Percentiles rank a stretch among this genome's conserved stretches.
Evolutionary conservation across 2,113 vertebrate species (phyloP).

Genomic region (Psilopsiagon aurifrons): DNA sequence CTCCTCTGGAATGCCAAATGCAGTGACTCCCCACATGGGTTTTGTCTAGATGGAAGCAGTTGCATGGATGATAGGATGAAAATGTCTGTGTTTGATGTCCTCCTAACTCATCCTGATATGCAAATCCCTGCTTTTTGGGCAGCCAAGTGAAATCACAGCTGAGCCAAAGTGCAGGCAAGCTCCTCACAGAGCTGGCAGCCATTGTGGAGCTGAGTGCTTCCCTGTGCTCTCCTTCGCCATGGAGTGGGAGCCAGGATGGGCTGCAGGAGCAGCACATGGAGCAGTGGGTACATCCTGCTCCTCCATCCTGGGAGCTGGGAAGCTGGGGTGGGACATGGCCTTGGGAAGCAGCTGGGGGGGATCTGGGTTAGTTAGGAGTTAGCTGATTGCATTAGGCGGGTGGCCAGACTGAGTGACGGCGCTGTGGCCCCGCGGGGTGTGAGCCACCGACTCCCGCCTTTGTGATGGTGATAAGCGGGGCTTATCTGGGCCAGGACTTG

Average conservation of each 20-base stretch:
- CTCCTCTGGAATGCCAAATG: not conserved
- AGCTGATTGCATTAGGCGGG: slow-evolving; percentile 3
- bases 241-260: rapidly evolving
- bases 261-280: not conserved
- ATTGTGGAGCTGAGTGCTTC: rapidly evolving
- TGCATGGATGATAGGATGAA: not conserved
- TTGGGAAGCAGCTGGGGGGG: not conserved
- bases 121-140: not conserved
- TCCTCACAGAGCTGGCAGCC: not conserved
- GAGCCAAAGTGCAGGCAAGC: rapidly evolving
- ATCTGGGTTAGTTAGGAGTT: not conserved
- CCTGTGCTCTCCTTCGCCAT: rapidly evolving
- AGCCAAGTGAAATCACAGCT: not conserved
- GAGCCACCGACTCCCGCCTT: not conserved
- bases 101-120: rapidly evolving
- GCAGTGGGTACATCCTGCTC: rapidly evolving
- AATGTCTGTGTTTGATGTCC: not conserved
- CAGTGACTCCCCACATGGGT: rapidly evolving
- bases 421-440: not conserved
- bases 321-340: rapidly evolving
- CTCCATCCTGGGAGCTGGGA: rapidly evolving
- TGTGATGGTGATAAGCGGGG: not conserved
- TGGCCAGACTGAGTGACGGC: not conserved
- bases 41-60: not conserved
- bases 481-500: slow-evolving; percentile 3